These are phyloP conservation scores for Deilephila elpenor DNA, from an alignment of 2,888 invertebrate species.

Conservation along the genomic window DNA sequence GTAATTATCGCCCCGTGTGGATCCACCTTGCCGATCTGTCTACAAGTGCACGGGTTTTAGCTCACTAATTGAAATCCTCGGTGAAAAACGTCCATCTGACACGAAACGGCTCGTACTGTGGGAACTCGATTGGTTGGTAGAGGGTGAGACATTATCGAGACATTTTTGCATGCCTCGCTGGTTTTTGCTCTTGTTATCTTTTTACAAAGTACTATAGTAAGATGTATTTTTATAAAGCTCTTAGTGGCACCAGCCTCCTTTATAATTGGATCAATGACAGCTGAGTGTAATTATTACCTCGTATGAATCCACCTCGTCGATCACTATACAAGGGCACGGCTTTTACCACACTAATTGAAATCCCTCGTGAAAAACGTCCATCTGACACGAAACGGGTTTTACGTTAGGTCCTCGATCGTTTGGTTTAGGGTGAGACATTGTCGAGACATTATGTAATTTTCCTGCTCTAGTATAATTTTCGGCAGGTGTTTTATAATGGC, in stretches of 20 bases:
- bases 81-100: conserved; percentile 45
- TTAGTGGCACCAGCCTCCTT: neutral
- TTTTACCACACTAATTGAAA: conserved; percentile 49
- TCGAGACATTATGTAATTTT: no score
- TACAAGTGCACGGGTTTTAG: conserved; percentile 33
- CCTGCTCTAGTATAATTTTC: no score
- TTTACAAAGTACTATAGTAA: no score
- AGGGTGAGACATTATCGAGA: conserved; percentile 26
- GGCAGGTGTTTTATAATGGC: no score
- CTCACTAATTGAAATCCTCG: conserved; percentile 50
- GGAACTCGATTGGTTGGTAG: conserved; percentile 4
- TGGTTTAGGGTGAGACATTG: no score
- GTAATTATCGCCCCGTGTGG: conserved; percentile 21
- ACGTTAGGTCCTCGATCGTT: conserved; percentile 29
- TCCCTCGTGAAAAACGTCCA: conserved; percentile 46
- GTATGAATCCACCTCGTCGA: conserved; percentile 9
- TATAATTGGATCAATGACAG: neutral
- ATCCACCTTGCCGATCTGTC: conserved; percentile 24
- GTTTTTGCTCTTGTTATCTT: no score
- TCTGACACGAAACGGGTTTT: conserved; percentile 36
- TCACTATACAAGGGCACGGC: conserved; percentile 28
- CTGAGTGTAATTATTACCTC: conserved; percentile 8
- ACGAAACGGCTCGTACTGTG: conserved; percentile 37
- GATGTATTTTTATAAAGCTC: no score
- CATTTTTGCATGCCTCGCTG: neutral